Evolutionary conservation across 53 echinoderm and acorn worm species (phyloP), one percentile per base, ranked within the genome.

Genomic region (Echinarachnius parma): DNA sequence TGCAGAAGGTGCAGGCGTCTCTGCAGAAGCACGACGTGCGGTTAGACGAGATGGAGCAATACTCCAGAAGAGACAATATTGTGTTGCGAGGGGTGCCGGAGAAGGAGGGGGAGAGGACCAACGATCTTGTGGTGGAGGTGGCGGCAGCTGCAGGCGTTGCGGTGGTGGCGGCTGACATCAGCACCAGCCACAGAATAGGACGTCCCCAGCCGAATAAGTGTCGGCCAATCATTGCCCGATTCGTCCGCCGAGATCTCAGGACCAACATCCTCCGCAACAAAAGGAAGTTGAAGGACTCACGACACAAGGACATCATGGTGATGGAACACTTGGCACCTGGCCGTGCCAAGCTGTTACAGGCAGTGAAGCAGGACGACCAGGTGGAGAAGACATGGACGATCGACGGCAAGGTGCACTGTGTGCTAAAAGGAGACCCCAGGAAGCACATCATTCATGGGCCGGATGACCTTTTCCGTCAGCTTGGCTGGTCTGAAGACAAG

Each of bases 21-120:
- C 18, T 50, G 31, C 50, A 67, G 22, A 48, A 67, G 48, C 67
- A 67, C 14, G 67, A 48, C 7, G 21, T 18, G n/a, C 4, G 67
- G 34, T 33, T 67, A 0, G 67, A 67, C 34, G 52, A 67, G 1
- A 5, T 67, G 2, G 52, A 67, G 32, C 67, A 49, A 32, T 67
- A 67, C 20, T 66, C 66, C 20, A 14, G 67, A 33, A 25, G 67
- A 33, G 67, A 67, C 32, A 67, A 67, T 67, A 30, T 67, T 19
- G 50, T 67, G 2, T 7, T 67, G n/a, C 10, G 54, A 31, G 70
- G 70, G n/a, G 70, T 70, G 25, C 53, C 54, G 9, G 70, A 70
- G 21, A 34, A 21, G 15, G 48, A 31, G 9, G 70, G 37, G 2
- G 54, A 70, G 25, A 8, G n/a, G 11, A 70, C 70, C 21, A 70